These are phyloP conservation scores for Origma solitaria DNA, from an alignment of 2,113 vertebrate genomes.

Conservation along the genomic window DNA sequence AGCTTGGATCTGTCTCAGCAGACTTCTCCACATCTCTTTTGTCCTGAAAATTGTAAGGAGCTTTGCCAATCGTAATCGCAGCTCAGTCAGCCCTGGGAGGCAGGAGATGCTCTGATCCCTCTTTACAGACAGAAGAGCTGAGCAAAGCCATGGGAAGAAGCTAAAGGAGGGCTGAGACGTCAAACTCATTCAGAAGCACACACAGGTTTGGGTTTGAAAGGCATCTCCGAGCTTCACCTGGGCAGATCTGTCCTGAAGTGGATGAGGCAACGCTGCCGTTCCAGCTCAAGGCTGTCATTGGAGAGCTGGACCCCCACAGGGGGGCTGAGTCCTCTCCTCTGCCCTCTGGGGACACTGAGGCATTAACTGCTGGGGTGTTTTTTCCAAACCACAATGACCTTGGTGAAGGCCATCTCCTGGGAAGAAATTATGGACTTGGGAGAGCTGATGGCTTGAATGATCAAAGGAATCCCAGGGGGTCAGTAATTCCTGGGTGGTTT, in stretches of 20 bases:
- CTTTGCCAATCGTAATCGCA: fast-evolving
- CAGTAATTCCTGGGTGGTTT: not conserved
- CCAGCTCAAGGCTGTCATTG: not conserved
- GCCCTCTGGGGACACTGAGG: not conserved
- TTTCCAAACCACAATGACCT: not conserved
- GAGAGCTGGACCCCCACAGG: fast-evolving
- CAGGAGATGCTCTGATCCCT: not conserved
- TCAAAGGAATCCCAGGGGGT: not conserved
- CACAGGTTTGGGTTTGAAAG: not conserved
- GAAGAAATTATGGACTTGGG: not conserved
- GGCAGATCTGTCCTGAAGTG: not conserved
- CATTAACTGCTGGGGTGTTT: not conserved
- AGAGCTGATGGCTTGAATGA: not conserved
- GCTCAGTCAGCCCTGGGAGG: not conserved
- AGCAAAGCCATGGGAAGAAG: not conserved
- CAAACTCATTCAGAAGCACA: not conserved
- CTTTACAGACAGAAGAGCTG: not conserved
- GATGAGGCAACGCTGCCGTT: fast-evolving
- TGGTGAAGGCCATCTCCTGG: not conserved
- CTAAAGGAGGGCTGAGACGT: not conserved
- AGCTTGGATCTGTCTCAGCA: not conserved
- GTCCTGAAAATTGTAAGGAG: not conserved
- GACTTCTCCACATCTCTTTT: not conserved
- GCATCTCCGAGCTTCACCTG: not conserved
- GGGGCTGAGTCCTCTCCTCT: not conserved